These are phyloP conservation scores for Zophobas atratus DNA, from an alignment of 1,140 invertebrate species.

Conservation along the genomic window DNA sequence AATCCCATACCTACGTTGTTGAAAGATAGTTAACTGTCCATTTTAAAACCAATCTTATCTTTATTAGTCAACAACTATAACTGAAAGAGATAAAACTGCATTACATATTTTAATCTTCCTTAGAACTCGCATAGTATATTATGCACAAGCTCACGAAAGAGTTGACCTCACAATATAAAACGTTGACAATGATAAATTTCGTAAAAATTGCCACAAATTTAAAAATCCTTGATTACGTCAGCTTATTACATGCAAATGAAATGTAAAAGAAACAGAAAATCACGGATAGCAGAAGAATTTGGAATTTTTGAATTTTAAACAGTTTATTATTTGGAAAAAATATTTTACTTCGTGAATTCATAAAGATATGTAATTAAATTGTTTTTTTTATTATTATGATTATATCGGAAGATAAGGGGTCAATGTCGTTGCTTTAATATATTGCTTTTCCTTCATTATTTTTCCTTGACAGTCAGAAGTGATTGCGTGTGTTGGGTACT, in stretches of 20 bases:
- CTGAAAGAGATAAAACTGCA: no score
- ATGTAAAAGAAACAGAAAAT: background rate
- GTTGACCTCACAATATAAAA: background rate
- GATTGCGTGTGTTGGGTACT: conserved; percentile 27
- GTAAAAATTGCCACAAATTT: background rate
- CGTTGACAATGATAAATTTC: conserved; percentile 22
- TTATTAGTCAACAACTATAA: no score
- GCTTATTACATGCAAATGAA: conserved; percentile 2
- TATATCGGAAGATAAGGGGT: background rate
- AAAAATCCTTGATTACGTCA: background rate
- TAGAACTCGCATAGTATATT: background rate
- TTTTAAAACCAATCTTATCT: no score
- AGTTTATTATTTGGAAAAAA: background rate
- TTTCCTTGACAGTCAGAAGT: conserved; percentile 16
- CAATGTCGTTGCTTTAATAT: conserved; percentile 19
- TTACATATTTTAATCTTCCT: no score
- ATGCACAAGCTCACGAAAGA: background rate
- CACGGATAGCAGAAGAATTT: background rate
- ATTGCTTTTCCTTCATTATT: conserved; percentile 28
- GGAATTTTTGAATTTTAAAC: background rate
- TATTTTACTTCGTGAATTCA: background rate
- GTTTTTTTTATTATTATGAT: conserved; percentile 4
- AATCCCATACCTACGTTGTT: no score
- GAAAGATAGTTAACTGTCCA: no score
- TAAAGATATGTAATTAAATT: conserved; percentile 22